phyloP scores from a whole-genome alignment of 2,797 vertebrate genomes.

The Amniataba percoides region DNA sequence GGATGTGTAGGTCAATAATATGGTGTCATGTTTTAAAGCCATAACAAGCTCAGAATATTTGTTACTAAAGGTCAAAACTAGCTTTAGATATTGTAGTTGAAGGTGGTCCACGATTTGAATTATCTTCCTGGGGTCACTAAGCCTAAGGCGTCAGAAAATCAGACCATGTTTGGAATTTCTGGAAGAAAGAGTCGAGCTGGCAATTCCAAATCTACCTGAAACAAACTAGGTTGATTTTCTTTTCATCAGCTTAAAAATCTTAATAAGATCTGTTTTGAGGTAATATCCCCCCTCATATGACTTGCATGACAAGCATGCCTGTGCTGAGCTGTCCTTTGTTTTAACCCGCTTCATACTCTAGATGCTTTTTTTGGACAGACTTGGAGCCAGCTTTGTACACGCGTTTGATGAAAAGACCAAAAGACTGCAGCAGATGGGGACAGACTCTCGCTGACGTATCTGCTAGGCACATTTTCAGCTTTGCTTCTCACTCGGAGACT shows the following conservation, averaged over 20 bases:
- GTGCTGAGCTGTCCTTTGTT: not conserved
- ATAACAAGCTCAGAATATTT: slow-evolving; percentile 19
- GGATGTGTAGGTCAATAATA: slow-evolving; percentile 31
- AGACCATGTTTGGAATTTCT: slow-evolving; percentile 26
- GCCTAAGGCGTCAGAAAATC: slow-evolving; percentile 18
- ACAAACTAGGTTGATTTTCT: not conserved
- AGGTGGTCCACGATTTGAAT: slow-evolving; percentile 9
- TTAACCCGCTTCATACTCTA: not conserved
- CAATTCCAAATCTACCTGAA: not conserved
- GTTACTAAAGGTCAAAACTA: slow-evolving; percentile 44
- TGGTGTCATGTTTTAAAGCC: slow-evolving; percentile 21
- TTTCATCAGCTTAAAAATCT: not conserved
- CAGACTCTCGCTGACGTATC: slow-evolving; percentile 46
- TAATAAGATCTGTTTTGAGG: not conserved
- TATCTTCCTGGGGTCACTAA: not conserved
- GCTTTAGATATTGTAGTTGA: slow-evolving; percentile 39
- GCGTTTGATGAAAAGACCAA: slow-evolving; percentile 55
- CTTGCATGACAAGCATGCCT: not conserved
- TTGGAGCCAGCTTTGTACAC: slow-evolving; percentile 22
- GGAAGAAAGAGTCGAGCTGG: not conserved
- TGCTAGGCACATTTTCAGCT: slow-evolving; percentile 53
- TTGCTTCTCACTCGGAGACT: slow-evolving; percentile 47
- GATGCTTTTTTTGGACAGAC: slow-evolving; percentile 18
- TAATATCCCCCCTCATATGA: not conserved
- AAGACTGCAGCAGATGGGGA: slow-evolving; percentile 60